Evolutionary conservation across 2,888 invertebrate species (phyloP).

Genomic region (Gibbula magus): DNA sequence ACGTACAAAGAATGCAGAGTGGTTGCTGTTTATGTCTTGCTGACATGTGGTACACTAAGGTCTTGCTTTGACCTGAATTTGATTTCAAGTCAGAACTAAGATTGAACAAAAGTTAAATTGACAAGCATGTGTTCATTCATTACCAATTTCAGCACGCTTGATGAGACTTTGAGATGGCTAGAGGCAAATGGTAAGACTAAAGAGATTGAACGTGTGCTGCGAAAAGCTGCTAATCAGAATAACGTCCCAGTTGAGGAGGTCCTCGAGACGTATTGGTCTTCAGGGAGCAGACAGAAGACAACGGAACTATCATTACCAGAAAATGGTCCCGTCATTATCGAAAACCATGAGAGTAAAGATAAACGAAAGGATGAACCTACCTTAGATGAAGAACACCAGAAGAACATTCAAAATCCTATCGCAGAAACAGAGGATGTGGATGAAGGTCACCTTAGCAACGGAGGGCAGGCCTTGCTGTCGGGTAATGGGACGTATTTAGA

Average conservation of each 20-base stretch:
- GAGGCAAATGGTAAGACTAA: constrained; percentile 47
- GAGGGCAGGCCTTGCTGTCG: not conserved
- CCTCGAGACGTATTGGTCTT: not conserved
- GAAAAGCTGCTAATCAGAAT: constrained; percentile 52
- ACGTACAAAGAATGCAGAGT: not conserved
- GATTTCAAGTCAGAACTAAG: not conserved
- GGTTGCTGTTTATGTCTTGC: no score
- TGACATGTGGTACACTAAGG: no score
- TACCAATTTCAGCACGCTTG: constrained; percentile 43
- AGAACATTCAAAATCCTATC: no score
- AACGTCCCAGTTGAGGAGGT: constrained; percentile 38
- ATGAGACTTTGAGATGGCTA: constrained; percentile 60
- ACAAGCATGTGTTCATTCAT: not conserved
- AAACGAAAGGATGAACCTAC: not conserved
- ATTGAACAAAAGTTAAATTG: not conserved
- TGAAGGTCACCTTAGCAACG: not conserved
- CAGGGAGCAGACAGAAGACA: not conserved
- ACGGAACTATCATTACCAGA: constrained; percentile 8
- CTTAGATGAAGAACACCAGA: no score
- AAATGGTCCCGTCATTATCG: constrained; percentile 32
- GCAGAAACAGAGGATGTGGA: constrained; percentile 21
- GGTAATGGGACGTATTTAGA: not conserved
- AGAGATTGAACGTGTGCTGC: constrained; percentile 46
- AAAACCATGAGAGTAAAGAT: no score
- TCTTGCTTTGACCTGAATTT: no score